Evolutionary conservation across 2,113 vertebrate species (phyloP).

Genomic region (Dipodomys ordii): DNA sequence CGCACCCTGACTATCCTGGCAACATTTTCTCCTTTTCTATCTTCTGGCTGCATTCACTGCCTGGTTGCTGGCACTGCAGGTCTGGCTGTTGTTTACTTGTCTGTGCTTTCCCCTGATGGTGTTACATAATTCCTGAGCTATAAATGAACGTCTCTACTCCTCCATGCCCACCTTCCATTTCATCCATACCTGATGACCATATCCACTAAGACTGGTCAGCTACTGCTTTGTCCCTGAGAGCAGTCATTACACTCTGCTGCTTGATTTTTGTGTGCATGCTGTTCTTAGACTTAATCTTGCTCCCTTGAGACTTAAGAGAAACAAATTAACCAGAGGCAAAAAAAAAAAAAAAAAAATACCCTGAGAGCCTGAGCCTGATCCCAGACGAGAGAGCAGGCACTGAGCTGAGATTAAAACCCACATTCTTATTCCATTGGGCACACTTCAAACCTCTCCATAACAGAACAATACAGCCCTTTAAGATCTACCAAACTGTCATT

Average conservation of each 20-base stretch:
- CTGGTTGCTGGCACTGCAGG: background rate
- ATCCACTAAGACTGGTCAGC: background rate
- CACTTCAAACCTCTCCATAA: constrained; percentile 4
- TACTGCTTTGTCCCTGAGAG: background rate
- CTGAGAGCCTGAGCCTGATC: background rate
- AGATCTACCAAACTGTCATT: background rate
- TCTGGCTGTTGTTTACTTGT: background rate
- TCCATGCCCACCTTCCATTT: background rate
- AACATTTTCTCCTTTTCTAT: background rate
- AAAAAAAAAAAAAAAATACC: background rate
- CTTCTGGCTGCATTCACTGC: background rate
- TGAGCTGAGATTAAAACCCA: background rate
- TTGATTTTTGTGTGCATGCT: background rate
- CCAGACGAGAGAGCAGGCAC: constrained; percentile 9
- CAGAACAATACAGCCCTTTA: background rate
- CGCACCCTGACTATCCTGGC: background rate
- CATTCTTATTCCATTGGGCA: background rate
- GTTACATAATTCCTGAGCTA: background rate
- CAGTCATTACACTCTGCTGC: background rate
- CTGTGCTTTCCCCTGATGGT: background rate
- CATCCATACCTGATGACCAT: background rate
- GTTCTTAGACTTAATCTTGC: background rate
- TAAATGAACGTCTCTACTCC: background rate
- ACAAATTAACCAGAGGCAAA: constrained; percentile 4
- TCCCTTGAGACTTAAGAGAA: constrained; percentile 31